Evolutionary conservation across 2,888 invertebrate species (phyloP).

Genomic region (Bombylius discolor): DNA sequence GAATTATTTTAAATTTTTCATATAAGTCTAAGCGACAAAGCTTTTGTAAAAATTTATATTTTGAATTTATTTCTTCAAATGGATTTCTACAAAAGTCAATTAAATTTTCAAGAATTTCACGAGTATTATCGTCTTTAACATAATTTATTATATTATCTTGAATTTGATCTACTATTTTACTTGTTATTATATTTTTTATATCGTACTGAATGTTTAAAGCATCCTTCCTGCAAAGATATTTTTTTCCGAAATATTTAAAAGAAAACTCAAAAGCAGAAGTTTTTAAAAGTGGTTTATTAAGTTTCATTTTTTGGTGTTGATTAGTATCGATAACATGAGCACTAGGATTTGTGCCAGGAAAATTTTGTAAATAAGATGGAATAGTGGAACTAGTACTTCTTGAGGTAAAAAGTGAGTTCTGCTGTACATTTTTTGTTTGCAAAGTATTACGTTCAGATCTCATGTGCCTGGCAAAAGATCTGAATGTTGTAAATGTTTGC

Average conservation of each 20-base stretch:
- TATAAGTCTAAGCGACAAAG: background rate
- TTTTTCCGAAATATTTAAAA: background rate
- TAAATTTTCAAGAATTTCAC: background rate
- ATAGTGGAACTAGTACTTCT: background rate
- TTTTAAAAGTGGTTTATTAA: background rate
- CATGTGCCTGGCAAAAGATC: background rate
- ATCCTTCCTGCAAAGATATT: background rate
- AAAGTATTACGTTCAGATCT: background rate
- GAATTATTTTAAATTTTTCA: background rate
- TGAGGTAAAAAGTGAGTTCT: background rate
- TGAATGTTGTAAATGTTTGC: background rate
- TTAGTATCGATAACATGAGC: background rate
- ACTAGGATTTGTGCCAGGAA: background rate
- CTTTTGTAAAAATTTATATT: conserved; percentile 2
- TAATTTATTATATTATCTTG: background rate
- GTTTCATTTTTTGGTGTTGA: background rate
- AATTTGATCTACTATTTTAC: background rate
- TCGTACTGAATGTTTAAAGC: background rate
- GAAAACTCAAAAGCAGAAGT: background rate
- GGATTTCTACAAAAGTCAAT: background rate
- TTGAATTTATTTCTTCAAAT: background rate
- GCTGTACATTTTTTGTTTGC: background rate
- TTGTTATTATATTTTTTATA: background rate
- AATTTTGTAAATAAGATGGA: background rate
- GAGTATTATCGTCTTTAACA: background rate